Percentiles rank a stretch among this genome's conserved stretches.
Conservation (phyloP, 2,888 invertebrate species). For the Amblyjoppa proteus region DNA sequence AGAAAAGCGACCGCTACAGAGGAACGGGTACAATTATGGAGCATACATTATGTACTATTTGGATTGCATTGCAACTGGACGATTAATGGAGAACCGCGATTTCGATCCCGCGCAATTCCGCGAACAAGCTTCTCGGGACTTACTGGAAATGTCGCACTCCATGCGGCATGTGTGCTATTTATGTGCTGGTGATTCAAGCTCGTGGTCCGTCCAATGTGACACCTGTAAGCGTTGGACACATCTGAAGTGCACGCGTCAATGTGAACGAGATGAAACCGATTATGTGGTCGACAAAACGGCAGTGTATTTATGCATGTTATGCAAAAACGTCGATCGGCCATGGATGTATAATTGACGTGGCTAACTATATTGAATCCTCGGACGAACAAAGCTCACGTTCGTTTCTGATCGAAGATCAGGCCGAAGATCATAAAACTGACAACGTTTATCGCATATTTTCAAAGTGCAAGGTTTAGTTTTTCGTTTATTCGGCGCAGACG, state of each 20-base stretch:
- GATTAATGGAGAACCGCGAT: conserved; percentile 1
- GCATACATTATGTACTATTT: conserved; percentile 1
- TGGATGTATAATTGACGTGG: not conserved
- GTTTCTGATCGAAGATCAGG: too few species aligned
- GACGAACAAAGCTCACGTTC: too few species aligned
- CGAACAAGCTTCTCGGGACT: not conserved
- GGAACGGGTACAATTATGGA: conserved; percentile 2
- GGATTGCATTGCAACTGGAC: not conserved
- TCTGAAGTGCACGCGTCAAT: not conserved
- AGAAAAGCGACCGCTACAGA: not conserved
- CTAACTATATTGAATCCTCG: not conserved
- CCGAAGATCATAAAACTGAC: too few species aligned
- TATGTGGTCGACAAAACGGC: not conserved
- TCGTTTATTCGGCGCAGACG: too few species aligned
- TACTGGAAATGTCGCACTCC: conserved; percentile 6
- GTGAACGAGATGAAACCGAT: too few species aligned
- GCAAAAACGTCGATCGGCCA: not conserved
- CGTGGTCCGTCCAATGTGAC: not conserved
- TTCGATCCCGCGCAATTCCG: conserved; percentile 2
- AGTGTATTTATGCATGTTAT: not conserved
- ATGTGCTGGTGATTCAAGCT: not conserved
- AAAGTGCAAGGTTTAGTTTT: too few species aligned
- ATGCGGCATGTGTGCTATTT: not conserved
- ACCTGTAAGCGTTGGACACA: not conserved
- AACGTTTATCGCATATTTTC: too few species aligned